Evolutionary conservation across 2,113 vertebrate genomes (phyloP).

Genomic region (Alces alces): DNA sequence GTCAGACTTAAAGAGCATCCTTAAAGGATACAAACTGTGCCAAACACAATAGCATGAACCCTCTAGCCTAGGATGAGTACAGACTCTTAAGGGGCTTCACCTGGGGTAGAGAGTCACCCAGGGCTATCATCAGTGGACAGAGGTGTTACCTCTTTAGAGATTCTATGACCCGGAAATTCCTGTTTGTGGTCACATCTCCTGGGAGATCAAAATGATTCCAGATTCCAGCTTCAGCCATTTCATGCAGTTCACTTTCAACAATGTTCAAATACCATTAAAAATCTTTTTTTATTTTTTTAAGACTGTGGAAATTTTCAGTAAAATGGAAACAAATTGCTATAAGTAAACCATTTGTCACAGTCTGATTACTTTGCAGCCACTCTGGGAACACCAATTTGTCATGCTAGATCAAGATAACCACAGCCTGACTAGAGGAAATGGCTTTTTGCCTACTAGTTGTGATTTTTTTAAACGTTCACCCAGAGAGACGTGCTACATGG

Average conservation of each 20-base stretch:
- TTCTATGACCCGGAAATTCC: neutral
- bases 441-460: conserved; percentile 75
- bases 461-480: conserved; percentile 43
- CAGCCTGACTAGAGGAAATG: conserved; percentile 77
- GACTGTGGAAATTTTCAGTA: conserved; percentile 81
- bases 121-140: neutral
- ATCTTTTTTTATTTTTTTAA: conserved; percentile 67
- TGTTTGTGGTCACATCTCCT: neutral
- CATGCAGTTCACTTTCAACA: conserved; percentile 51
- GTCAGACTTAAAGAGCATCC: neutral
- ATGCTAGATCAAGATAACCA: conserved; percentile 84
- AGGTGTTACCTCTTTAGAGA: neutral
- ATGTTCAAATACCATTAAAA: conserved; percentile 64
- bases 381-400: conserved; percentile 86
- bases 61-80: neutral
- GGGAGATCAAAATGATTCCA: neutral
- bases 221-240: conserved; percentile 18
- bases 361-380: conserved; percentile 85
- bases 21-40: neutral
- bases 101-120: neutral
- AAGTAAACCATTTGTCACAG: conserved; percentile 89
- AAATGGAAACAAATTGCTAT: conserved; percentile 89
- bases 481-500: conserved; percentile 1
- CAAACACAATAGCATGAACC: neutral
- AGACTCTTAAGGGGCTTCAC: neutral